Evolutionary conservation across 2,888 invertebrate species (phyloP).

Genomic region (Lamellibrachia satsuma): DNA sequence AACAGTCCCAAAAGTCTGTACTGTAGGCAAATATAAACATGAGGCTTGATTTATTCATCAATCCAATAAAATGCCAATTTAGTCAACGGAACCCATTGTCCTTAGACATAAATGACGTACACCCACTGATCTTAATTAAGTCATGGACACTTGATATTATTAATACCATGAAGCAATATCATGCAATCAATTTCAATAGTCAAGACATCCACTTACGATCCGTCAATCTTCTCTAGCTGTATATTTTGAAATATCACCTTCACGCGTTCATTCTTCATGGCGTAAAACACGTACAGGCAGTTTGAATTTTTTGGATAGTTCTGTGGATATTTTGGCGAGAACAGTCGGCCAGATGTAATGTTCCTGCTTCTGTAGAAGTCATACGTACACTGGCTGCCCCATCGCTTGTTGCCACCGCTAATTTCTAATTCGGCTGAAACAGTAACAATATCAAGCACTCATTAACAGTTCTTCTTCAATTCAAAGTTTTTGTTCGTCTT

Average conservation of each 20-base stretch:
- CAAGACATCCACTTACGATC: conserved; percentile 33
- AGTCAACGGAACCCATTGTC: too few species aligned
- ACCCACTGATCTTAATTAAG: too few species aligned
- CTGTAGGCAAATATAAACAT: too few species aligned
- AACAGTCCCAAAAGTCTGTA: too few species aligned
- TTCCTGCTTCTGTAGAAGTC: conserved; percentile 52
- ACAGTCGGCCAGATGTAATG: conserved; percentile 56
- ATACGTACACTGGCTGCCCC: conserved; percentile 56
- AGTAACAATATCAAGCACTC: background rate
- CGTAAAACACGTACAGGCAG: conserved; percentile 65
- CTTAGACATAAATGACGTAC: too few species aligned
- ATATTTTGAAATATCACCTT: conserved; percentile 59
- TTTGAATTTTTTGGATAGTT: conserved; percentile 62
- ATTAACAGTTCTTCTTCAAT: background rate
- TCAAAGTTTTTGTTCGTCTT: background rate
- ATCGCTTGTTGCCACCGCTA: conserved; percentile 47
- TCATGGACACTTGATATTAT: background rate
- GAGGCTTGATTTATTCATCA: too few species aligned
- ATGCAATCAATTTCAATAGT: too few species aligned
- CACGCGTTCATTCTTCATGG: conserved; percentile 58
- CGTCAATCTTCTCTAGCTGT: conserved; percentile 50
- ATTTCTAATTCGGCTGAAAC: conserved; percentile 55
- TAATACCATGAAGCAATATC: too few species aligned
- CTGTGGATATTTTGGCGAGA: conserved; percentile 63
- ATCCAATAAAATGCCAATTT: too few species aligned